Evolutionary conservation across 2,113 vertebrate species (phyloP), one percentile per base, ranked within the genome.

Genomic region (Hippocampus abdominalis): DNA sequence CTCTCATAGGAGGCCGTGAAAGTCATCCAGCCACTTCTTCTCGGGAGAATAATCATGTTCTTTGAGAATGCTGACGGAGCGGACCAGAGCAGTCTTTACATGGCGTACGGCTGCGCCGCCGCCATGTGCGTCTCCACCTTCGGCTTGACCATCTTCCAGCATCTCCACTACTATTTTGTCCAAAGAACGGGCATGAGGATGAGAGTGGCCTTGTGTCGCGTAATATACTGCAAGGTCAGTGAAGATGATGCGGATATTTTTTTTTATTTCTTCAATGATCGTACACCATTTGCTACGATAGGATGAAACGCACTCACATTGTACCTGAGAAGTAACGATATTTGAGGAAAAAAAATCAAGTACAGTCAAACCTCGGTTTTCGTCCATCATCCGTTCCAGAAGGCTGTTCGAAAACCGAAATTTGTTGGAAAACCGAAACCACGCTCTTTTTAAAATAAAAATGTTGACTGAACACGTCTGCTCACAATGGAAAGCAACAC

Each of bases 141-240:
- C 0, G 4, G 89, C 1, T 75, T 97, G 71, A 92, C 94, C 0
- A 60, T 93, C 3, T 66, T 93, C 39, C 95, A 96, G 21, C 96
- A 98, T 60, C 78, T 97, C 1, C 96, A 95, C 85, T 98, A 95
- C 73, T 97, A 94, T 59, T 87, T 95, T 0, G 93, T 95, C 4
- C 94, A 92, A 78, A 90, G 94, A 40, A 84, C 82, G 2, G 96
- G 96, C 77, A 98, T 98, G 96, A 94, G 89, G 87, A 86, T 95
- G 7, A 86, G 96, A 25, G 90, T 98, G 8, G 96, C 96, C 36
- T 90, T 97, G 92, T 98, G 96, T 65, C 95, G 97, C 73, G 94
- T 98, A 93, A 96, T 98, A 84, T 97, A 95, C 84, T 92, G 76
- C 36, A 98, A 98, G 95, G 96, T 97, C 72, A 89, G 77, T 32